These are phyloP conservation scores for Latrodectus hesperus DNA, from an alignment of 2,888 invertebrate genomes.

Conservation along the genomic window DNA sequence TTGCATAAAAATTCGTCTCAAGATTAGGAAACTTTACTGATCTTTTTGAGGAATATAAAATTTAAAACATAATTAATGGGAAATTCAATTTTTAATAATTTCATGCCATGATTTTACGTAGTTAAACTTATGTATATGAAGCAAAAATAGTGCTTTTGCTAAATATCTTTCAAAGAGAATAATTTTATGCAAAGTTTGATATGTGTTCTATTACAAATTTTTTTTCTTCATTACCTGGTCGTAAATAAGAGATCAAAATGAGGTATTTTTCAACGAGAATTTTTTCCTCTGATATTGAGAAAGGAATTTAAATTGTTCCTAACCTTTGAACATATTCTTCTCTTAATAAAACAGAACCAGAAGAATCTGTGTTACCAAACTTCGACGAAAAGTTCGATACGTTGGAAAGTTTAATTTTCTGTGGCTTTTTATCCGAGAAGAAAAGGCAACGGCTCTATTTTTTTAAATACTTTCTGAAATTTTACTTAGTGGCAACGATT, in stretches of 20 bases:
- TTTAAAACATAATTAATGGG: too few species aligned
- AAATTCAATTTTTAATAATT: too few species aligned
- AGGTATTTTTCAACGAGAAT: background rate
- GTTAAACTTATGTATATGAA: too few species aligned
- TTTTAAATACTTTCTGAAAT: slow-evolving; percentile 55
- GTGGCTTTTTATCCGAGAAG: slow-evolving; percentile 48
- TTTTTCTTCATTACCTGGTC: background rate
- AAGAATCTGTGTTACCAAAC: background rate
- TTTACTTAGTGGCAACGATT: slow-evolving; percentile 56
- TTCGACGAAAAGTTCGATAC: slow-evolving; percentile 32
- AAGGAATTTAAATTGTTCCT: slow-evolving; percentile 55
- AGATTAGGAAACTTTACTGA: too few species aligned
- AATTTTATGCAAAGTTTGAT: background rate
- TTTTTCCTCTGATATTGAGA: background rate
- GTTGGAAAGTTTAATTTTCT: slow-evolving; percentile 47
- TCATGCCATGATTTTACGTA: too few species aligned
- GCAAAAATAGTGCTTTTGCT: too few species aligned
- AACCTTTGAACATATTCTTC: slow-evolving; percentile 26
- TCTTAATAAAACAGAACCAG: slow-evolving; percentile 51
- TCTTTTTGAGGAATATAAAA: too few species aligned
- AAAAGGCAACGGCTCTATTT: slow-evolving; percentile 29
- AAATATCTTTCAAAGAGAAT: background rate
- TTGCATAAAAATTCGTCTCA: too few species aligned
- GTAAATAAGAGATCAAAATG: background rate
- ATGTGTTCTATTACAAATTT: background rate